These are phyloP conservation scores for Drosophila tsacasi DNA, from an alignment of 1,140 invertebrate species.

Conservation along the genomic window DNA sequence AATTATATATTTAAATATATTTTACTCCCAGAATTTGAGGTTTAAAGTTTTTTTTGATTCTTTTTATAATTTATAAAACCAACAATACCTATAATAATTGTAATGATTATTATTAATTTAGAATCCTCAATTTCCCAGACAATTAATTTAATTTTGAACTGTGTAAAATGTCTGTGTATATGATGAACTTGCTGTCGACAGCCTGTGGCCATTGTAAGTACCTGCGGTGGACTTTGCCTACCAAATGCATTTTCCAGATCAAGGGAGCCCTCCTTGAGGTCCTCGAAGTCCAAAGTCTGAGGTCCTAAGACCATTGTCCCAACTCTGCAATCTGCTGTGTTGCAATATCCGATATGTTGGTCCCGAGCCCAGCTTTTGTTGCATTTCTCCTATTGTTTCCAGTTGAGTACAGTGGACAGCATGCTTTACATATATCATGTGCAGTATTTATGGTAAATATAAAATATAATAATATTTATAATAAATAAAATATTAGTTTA, in stretches of 20 bases:
- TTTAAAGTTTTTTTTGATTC: no score
- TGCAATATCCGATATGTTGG: constrained; percentile 27
- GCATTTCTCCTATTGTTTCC: constrained; percentile 7
- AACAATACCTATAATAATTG: not conserved
- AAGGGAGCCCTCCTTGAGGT: constrained; percentile 4
- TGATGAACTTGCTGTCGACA: constrained; percentile 59
- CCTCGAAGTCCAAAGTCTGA: not conserved
- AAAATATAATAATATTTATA: not conserved
- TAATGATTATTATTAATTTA: not conserved
- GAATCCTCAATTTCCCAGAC: not conserved
- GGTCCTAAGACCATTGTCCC: constrained; percentile 8
- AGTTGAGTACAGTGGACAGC: constrained; percentile 13
- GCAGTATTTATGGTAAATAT: not conserved
- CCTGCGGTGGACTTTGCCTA: constrained; percentile 27
- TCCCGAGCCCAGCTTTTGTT: constrained; percentile 11
- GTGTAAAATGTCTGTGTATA: not conserved
- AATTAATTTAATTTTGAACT: not conserved
- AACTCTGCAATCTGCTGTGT: constrained; percentile 2
- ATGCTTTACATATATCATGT: not conserved
- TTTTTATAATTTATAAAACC: not conserved
- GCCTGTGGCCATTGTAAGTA: constrained; percentile 62
- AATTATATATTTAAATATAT: not conserved
- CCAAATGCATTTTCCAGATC: constrained; percentile 37
- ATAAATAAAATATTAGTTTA: not conserved
- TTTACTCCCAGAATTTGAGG: not conserved